A percentile compares a stretch with the other conserved stretches of the same genome.
These are phyloP conservation scores for human DNA, from an alignment of 2,113 vertebrate genomes.

Conservation along the genomic window DNA sequence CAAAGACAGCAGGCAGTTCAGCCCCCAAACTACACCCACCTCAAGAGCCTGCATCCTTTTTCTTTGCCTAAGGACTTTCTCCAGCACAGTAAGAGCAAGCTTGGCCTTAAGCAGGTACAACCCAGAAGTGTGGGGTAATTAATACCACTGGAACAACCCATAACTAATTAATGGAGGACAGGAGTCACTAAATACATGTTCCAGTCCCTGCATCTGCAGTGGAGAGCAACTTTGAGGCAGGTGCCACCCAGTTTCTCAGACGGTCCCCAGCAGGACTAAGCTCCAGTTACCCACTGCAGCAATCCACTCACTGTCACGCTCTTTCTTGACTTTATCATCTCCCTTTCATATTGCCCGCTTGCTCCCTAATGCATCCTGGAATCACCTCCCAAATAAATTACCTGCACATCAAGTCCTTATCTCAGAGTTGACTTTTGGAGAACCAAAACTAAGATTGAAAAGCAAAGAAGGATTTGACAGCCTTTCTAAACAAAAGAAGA, in stretches of 20 bases:
- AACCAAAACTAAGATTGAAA: background rate
- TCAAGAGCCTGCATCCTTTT: background rate
- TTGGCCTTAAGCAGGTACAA: background rate
- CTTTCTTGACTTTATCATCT: too few relatives aligned
- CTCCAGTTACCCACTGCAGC: background rate
- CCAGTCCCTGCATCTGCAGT: background rate
- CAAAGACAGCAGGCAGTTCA: background rate
- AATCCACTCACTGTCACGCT: background rate
- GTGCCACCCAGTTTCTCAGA: background rate
- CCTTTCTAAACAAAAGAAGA: background rate
- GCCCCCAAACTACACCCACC: background rate
- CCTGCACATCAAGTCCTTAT: background rate
- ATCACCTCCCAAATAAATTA: background rate
- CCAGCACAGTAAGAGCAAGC: rapidly evolving
- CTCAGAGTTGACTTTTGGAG: background rate
- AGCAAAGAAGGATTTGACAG: background rate
- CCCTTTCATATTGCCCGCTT: too few relatives aligned
- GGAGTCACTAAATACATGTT: background rate
- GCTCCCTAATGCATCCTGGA: background rate
- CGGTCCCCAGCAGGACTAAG: background rate
- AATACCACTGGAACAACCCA: background rate
- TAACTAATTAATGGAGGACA: background rate
- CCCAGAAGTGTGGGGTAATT: background rate
- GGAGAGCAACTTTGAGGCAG: background rate
- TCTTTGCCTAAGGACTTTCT: background rate